Evolutionary conservation across 2,113 vertebrate genomes (phyloP).

Genomic region (Sigmodon hispidus): DNA sequence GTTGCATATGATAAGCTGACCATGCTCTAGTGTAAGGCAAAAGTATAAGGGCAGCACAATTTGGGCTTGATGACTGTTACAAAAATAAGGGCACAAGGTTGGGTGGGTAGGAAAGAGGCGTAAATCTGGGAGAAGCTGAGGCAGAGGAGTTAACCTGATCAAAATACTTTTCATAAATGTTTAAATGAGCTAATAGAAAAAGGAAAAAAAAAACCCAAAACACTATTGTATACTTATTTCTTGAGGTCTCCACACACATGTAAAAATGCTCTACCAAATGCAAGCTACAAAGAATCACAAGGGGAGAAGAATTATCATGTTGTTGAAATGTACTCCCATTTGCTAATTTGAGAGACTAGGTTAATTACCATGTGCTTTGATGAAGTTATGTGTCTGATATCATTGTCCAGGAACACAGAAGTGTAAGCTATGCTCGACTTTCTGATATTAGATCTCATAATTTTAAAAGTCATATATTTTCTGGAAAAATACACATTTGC

Average conservation of each 20-base stretch:
- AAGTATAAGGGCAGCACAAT: background rate
- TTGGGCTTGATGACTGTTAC: background rate
- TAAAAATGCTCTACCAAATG: slow-evolving; percentile 8
- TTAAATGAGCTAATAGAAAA: background rate
- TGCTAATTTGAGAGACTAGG: background rate
- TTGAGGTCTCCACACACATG: background rate
- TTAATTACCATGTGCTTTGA: slow-evolving; percentile 50
- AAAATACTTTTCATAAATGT: background rate
- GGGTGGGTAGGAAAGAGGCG: background rate
- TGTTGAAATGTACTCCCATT: slow-evolving; percentile 2
- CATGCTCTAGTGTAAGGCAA: background rate
- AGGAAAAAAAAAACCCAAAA: background rate
- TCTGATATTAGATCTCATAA: background rate
- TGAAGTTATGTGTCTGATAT: slow-evolving; percentile 1
- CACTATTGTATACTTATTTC: background rate
- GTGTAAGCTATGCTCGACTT: background rate
- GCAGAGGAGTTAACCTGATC: too few species aligned
- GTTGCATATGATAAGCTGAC: background rate
- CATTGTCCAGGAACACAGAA: background rate
- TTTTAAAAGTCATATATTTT: slow-evolving; percentile 41
- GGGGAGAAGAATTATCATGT: background rate
- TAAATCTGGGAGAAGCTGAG: background rate
- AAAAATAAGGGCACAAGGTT: background rate
- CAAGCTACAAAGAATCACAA: background rate
- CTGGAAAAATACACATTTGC: slow-evolving; percentile 17